A percentile compares a stretch with the other conserved stretches of the same genome.
Evolutionary conservation across 2,888 invertebrate genomes (phyloP).

Genomic region (Ochropleura leucogaster): DNA sequence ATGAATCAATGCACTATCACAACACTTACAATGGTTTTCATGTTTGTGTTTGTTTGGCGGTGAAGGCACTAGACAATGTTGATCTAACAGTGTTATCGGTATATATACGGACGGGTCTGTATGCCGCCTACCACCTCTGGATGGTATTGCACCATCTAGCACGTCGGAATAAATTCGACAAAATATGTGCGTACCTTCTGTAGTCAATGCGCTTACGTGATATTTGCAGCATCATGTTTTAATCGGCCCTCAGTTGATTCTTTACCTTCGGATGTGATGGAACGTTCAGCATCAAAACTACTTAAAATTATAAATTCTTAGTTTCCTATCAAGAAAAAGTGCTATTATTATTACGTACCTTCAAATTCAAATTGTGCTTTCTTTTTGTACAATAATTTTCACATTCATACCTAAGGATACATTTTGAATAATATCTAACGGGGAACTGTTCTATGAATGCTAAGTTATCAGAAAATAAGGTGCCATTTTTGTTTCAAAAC

Average conservation of each 20-base stretch:
- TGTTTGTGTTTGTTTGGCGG: constrained; percentile 83
- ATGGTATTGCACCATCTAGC: constrained; percentile 85
- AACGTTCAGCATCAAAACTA: constrained; percentile 15
- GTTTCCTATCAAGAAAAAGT: not conserved
- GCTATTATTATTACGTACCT: not conserved
- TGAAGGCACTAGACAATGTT: constrained; percentile 88
- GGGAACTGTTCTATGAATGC: not conserved
- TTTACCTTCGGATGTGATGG: constrained; percentile 38
- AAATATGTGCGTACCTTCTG: constrained; percentile 79
- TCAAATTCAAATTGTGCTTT: not conserved
- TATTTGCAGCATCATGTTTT: constrained; percentile 70
- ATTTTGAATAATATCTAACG: constrained; percentile 24
- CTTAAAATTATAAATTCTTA: not conserved
- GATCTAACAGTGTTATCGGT: constrained; percentile 85
- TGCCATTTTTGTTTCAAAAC: not conserved
- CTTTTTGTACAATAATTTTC: not conserved
- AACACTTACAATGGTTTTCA: constrained; percentile 89
- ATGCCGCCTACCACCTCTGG: constrained; percentile 85
- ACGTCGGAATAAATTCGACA: constrained; percentile 84
- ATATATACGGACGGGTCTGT: constrained; percentile 84
- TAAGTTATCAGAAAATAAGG: not conserved
- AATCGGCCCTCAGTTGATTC: constrained; percentile 59
- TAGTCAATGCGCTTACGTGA: constrained; percentile 77
- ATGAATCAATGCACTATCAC: constrained; percentile 75
- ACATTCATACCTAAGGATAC: constrained; percentile 8